Evolutionary conservation across 2,113 vertebrate species (phyloP), one percentile per base, ranked within the genome.

Genomic region (Meleagris gallopavo): DNA sequence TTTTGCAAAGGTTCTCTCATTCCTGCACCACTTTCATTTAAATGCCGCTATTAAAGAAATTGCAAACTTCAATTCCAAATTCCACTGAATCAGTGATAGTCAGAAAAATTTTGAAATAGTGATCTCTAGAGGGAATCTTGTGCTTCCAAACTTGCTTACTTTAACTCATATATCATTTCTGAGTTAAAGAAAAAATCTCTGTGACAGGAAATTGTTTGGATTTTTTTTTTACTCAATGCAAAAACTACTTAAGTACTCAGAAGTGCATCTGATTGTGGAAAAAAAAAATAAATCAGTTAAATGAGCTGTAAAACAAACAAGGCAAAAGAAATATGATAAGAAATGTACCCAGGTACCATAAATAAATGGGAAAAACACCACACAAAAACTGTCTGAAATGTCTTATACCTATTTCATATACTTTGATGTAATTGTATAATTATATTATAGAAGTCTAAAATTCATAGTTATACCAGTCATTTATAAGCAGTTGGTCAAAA

Each of bases 1-100:
- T 94, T 94, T 89, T 86, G 78, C n/a, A 90, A 96, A 94, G 82
- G 69, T 86, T 89, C 40, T 86, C 88, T 90, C 77, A 93, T 93
- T 93, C 24, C 52, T 94, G 41, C 81, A 94, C 7, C 32, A 71
- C 72, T 97, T 91, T 92, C 66, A 78, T 88, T 94, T 67, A 72
- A 96, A 96, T 65, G 67, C 46, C 84, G 78, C 65, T 72, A 32
- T 90, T 93, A 83, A 94, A 72, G 57, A 93, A 90, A 78, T 90
- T 75, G 25, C 11, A 94, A 52, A 54, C 29, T 76, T 85, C 82
- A 65, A 16, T 89, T 93, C 73, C 55, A 88, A 78, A 78, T 83
- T 88, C 79, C 82, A 72, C 14, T 55, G 45, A 48, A 84, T 73
- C 19, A 38, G 50, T 54, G 48, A 71, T 34, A 66, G 18, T 83